These are phyloP conservation scores for Alligator sinensis DNA, from an alignment of 2,113 vertebrate genomes.

Conservation along the genomic window DNA sequence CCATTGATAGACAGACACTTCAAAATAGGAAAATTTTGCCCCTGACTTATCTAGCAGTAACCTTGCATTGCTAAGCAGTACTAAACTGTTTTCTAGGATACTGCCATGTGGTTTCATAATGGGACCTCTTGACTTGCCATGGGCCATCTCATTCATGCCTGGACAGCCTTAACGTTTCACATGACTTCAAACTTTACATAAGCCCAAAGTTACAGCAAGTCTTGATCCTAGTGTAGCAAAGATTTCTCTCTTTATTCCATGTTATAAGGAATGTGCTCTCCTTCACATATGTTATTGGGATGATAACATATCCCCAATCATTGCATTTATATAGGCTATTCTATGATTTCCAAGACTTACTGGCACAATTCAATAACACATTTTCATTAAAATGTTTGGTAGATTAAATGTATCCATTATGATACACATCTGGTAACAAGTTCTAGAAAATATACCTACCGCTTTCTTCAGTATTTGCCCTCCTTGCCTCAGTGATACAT, in stretches of 20 bases:
- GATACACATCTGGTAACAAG: neutral
- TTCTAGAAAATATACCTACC: neutral
- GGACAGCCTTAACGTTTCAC: too few species aligned
- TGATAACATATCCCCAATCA: neutral
- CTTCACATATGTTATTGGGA: neutral
- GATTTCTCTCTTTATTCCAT: neutral
- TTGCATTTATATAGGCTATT: rapidly evolving
- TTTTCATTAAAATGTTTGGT: neutral
- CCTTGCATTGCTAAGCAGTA: too few species aligned
- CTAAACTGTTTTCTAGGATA: too few species aligned
- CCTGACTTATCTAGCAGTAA: too few species aligned
- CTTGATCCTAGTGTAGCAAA: neutral
- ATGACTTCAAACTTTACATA: neutral
- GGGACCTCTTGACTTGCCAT: too few species aligned
- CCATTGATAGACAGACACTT: too few species aligned
- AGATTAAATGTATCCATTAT: neutral
- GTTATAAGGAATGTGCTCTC: neutral
- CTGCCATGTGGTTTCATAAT: too few species aligned
- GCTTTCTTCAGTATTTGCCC: neutral
- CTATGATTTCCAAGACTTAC: neutral
- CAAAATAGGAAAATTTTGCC: too few species aligned
- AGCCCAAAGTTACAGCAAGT: neutral
- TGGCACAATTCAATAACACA: neutral
- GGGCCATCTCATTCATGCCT: too few species aligned
- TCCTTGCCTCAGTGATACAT: neutral